Conservation (phyloP, 2,797 vertebrate species). For the Liparis tanakae region DNA sequence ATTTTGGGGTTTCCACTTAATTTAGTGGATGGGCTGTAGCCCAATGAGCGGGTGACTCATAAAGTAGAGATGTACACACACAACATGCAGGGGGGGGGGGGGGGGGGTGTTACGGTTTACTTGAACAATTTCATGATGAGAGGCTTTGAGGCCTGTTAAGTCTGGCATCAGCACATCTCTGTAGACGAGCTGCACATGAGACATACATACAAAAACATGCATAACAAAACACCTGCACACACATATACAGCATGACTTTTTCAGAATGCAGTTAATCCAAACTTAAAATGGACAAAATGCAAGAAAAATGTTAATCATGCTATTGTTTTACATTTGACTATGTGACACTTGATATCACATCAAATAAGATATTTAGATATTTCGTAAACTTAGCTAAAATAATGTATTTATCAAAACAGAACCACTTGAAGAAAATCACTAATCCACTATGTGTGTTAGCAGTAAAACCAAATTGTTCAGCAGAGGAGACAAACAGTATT, state of each 20-base stretch:
- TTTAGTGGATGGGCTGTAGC: conserved; percentile 76
- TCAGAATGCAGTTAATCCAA: neutral
- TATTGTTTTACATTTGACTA: neutral
- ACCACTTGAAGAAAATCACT: conserved; percentile 10
- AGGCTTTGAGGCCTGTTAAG: conserved; percentile 54
- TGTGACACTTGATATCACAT: neutral
- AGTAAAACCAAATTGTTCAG: conserved; percentile 40
- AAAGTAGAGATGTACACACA: conserved; percentile 65
- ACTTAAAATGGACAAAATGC: neutral
- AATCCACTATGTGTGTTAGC: conserved; percentile 21
- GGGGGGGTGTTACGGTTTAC: conserved; percentile 68
- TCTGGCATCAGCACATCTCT: conserved; percentile 51
- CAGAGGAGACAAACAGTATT: neutral
- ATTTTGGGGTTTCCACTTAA: conserved; percentile 77
- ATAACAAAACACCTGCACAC: conserved; percentile 8
- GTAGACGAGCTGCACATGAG: conserved; percentile 32
- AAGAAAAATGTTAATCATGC: neutral
- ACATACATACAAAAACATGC: neutral
- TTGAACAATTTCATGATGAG: conserved; percentile 80
- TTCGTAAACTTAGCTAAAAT: neutral
- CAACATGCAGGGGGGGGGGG: conserved; percentile 34
- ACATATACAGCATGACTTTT: neutral
- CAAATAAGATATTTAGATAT: conserved; percentile 5
- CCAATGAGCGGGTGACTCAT: conserved; percentile 74
- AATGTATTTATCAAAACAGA: neutral